These are phyloP conservation scores for Hippocampus comes DNA, from an alignment of 2,113 vertebrate genomes.

Conservation along the genomic window DNA sequence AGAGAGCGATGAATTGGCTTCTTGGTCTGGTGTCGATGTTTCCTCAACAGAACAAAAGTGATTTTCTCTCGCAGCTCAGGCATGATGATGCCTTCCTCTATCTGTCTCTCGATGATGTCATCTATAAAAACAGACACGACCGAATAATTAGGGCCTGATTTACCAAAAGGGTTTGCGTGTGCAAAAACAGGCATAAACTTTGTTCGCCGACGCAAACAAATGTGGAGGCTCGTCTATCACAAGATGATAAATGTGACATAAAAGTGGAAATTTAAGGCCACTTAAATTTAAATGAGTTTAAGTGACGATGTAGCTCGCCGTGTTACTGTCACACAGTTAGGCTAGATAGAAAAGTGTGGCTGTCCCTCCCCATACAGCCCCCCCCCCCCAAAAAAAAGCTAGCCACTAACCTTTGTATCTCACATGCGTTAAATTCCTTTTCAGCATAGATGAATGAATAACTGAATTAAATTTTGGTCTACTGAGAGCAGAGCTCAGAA, in stretches of 20 bases:
- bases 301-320: too few relatives aligned
- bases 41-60: conserved; percentile 87
- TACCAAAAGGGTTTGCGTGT: neutral
- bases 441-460: too few relatives aligned
- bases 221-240: neutral
- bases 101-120: conserved; percentile 87
- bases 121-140: conserved; percentile 64
- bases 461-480: too few relatives aligned
- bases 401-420: too few relatives aligned
- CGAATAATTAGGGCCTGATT: neutral
- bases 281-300: neutral
- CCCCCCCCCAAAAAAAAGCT: too few relatives aligned
- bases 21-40: conserved; percentile 96
- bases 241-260: neutral
- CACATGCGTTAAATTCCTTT: too few relatives aligned
- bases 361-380: too few relatives aligned
- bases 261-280: neutral
- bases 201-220: neutral
- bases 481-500: too few relatives aligned
- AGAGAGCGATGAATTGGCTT: conserved; percentile 93
- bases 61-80: conserved; percentile 88
- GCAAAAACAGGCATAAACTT: neutral
- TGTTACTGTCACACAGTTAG: too few relatives aligned
- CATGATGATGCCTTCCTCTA: conserved; percentile 83
- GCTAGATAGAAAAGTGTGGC: too few relatives aligned